These are phyloP conservation scores for Drosophila suzukii DNA, from an alignment of 1,140 invertebrate species.

Conservation along the genomic window DNA sequence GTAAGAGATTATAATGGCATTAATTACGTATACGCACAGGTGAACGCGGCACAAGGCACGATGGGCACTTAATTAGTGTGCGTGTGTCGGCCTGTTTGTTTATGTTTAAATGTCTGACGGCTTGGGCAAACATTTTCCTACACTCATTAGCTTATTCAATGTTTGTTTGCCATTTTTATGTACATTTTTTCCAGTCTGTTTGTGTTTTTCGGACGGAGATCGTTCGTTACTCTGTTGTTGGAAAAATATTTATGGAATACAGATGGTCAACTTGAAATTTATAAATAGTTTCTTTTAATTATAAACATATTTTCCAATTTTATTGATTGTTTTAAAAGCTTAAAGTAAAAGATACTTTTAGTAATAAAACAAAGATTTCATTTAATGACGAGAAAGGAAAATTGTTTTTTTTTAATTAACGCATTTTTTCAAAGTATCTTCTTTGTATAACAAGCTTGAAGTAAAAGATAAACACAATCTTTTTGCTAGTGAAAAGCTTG, in stretches of 20 bases:
- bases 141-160: constrained; percentile 1
- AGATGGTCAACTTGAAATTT: background rate
- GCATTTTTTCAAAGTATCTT: too few species aligned
- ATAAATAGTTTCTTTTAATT: background rate
- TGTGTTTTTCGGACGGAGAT: background rate
- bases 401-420: too few species aligned
- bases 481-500: too few species aligned
- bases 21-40: constrained; percentile 81
- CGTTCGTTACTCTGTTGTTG: background rate
- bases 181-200: background rate
- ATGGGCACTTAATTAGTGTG: constrained; percentile 67
- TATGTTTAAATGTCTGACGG: constrained; percentile 68
- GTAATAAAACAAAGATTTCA: too few species aligned
- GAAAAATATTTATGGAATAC: background rate
- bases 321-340: background rate
- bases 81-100: constrained; percentile 52
- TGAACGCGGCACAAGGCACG: constrained; percentile 40
- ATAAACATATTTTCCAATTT: background rate
- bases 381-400: too few species aligned
- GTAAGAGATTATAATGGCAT: constrained; percentile 80
- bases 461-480: too few species aligned
- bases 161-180: constrained; percentile 5
- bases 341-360: too few species aligned
- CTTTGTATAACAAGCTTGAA: too few species aligned
- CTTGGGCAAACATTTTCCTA: constrained; percentile 42